These are phyloP conservation scores for Temnothorax longispinosus DNA, from an alignment of 1,140 invertebrate species.

Conservation along the genomic window DNA sequence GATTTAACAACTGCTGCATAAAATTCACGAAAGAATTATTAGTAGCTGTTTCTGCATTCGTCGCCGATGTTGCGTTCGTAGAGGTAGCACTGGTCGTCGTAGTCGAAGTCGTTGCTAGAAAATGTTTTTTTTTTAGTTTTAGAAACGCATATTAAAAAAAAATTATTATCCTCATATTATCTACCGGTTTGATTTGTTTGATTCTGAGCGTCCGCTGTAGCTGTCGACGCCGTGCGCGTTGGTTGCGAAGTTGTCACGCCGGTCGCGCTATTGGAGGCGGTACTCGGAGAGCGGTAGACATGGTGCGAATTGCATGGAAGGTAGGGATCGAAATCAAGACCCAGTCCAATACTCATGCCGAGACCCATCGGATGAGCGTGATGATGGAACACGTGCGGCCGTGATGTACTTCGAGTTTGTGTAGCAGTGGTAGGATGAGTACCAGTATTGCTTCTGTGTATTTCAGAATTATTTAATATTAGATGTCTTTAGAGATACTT, in stretches of 20 bases:
- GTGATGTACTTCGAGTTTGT: conserved; percentile 88
- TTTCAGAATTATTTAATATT: conserved; percentile 38
- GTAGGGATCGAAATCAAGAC: conserved; percentile 88
- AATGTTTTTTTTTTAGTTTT: neutral
- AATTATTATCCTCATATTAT: neutral
- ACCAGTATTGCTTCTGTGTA: conserved; percentile 86
- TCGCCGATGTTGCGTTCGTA: conserved; percentile 52
- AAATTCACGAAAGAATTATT: conserved; percentile 37
- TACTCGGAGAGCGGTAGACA: conserved; percentile 78
- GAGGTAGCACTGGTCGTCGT: conserved; percentile 53
- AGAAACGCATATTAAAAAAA: neutral
- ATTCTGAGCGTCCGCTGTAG: conserved; percentile 66
- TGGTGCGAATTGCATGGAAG: conserved; percentile 90
- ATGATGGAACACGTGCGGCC: conserved; percentile 88
- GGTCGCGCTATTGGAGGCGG: conserved; percentile 62
- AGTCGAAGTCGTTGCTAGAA: conserved; percentile 67
- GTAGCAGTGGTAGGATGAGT: conserved; percentile 90
- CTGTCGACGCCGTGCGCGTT: conserved; percentile 72
- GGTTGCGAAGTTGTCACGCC: conserved; percentile 70
- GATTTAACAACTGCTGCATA: conserved; percentile 41
- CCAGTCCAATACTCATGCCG: conserved; percentile 82
- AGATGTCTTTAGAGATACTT: neutral
- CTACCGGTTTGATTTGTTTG: conserved; percentile 68
- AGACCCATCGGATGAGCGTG: conserved; percentile 80
- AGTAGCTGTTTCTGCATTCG: conserved; percentile 14